These are phyloP conservation scores for Drosophila nebulosa DNA, from an alignment of 1,140 invertebrate species.

Conservation along the genomic window DNA sequence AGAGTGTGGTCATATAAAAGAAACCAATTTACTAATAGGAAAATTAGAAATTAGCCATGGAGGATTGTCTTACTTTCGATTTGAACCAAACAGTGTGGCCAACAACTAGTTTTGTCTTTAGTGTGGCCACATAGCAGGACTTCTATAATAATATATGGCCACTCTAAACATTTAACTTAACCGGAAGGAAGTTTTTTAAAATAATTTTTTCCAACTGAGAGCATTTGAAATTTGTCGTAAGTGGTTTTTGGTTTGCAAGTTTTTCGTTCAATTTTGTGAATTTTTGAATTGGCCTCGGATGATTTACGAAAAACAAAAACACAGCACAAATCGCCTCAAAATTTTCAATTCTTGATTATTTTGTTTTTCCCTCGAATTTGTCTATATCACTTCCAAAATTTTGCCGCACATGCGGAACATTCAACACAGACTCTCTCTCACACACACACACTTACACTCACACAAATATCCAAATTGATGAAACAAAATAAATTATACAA, in stretches of 20 bases:
- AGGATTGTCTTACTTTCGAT: not conserved
- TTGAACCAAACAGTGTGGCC: not conserved
- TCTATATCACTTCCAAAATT: slow-evolving; percentile 12
- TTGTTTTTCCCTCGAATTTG: not conserved
- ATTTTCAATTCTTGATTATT: slow-evolving; percentile 7
- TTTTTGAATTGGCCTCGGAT: not conserved
- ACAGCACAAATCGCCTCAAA: not conserved
- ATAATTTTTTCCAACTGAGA: not conserved
- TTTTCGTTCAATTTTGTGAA: not conserved
- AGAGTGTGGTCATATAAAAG: too few species aligned
- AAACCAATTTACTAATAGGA: too few species aligned
- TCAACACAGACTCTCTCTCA: slow-evolving; percentile 16
- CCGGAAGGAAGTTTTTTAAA: too few species aligned
- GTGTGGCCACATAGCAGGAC: not conserved
- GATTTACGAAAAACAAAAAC: slow-evolving; percentile 30
- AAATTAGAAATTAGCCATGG: not conserved
- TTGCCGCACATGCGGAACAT: slow-evolving; percentile 55
- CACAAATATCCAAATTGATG: slow-evolving; percentile 20
- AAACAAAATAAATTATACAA: slow-evolving; percentile 51
- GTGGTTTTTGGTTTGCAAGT: not conserved
- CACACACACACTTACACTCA: not conserved
- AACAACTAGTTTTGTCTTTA: not conserved
- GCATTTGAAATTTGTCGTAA: slow-evolving; percentile 27
- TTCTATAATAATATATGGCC: too few species aligned
- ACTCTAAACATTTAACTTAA: too few species aligned